A percentile compares a stretch with the other conserved stretches of the same genome.
phyloP scores from a whole-genome alignment of 2,888 invertebrate genomes.

The Netelia inedita region DNA sequence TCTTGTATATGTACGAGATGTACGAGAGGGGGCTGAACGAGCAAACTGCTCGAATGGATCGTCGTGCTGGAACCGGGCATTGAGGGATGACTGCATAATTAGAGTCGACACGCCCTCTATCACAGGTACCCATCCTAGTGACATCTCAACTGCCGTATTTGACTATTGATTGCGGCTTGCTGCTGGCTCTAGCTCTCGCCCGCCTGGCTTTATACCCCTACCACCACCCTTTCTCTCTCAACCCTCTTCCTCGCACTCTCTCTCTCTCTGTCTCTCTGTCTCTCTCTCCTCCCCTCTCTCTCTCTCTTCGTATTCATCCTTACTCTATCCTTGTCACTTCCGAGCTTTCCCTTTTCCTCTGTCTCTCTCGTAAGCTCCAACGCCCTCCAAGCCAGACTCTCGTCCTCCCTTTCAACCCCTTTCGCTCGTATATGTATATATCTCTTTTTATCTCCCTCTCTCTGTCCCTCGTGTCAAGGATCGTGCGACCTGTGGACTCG shows the following conservation, averaged over 20 bases:
- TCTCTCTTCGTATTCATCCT: constrained; percentile 64
- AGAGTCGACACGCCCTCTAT: constrained; percentile 75
- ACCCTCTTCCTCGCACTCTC: constrained; percentile 42
- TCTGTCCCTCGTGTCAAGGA: constrained; percentile 53
- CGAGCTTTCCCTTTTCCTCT: constrained; percentile 56
- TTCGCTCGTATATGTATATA: constrained; percentile 2
- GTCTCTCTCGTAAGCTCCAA: constrained; percentile 51
- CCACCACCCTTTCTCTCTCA: constrained; percentile 43
- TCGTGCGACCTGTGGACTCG: constrained; percentile 59
- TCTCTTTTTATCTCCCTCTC: constrained; percentile 32
- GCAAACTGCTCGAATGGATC: constrained; percentile 67
- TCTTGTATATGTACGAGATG: neutral
- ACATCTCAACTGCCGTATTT: constrained; percentile 75
- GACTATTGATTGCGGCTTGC: constrained; percentile 75
- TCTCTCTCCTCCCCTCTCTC: constrained; percentile 44
- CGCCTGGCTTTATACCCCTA: constrained; percentile 59
- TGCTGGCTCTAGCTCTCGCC: constrained; percentile 56
- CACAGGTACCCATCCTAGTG: constrained; percentile 73
- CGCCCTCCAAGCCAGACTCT: constrained; percentile 54
- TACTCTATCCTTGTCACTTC: constrained; percentile 63
- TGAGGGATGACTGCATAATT: constrained; percentile 75
- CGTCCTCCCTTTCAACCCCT: constrained; percentile 44
- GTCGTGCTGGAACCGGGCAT: constrained; percentile 69
- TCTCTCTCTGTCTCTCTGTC: constrained; percentile 36
- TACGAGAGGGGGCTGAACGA: constrained; percentile 46